Base-by-base conservation (phyloP, 2,113 vertebrate genomes). In the Peucedramus taeniatus region DNA sequence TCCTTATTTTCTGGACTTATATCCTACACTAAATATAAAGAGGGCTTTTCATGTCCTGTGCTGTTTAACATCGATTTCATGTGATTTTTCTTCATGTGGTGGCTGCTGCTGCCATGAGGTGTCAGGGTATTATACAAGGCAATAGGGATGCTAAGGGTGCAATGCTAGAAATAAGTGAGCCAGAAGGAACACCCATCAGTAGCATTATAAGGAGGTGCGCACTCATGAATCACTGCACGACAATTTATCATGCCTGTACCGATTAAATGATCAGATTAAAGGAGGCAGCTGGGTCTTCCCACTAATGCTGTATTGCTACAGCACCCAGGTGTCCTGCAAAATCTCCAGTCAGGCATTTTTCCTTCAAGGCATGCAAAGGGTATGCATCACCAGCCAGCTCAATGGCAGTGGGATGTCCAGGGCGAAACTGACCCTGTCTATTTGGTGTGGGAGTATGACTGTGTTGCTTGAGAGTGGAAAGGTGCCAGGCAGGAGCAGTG, bases 161-260 rank as follows among this genome's bases (percentile, higher is more conserved):
- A 70, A 17, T 33, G 17, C 19, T 63, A 63, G 57, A 89, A 63
- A 30, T 26, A 37, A 65, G 6, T 4, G 28, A 61, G 4, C 20
- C 31, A 57, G n/a, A 84, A 60, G 11, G 17, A 15, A 31, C 0
- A 3, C 4, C 6, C 20, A n/a, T 18, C 12, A n/a, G 11, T 8
- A 54, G 6, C 16, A 56, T 78, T 47, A 22, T 0, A 0, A 42
- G 20, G 19, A 30, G 35, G 21, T 39, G 13, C 9, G 40, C 16
- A 6, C 15, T 27, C 42, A 27, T 74, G 8, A 70, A 70, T n/a
- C 9, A 12, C 22, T 74, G 18, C 20, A 30, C 44, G 39, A 44
- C 0, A 1, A 23, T 57, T 70, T 57, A 44, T 16, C 8, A 24
- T 42, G 15, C 24, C 31, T 27, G 7, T n/a, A 40, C 7, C 26